Conservation (phyloP, 2,888 invertebrate genomes). For the Sussaba pulchella region DNA sequence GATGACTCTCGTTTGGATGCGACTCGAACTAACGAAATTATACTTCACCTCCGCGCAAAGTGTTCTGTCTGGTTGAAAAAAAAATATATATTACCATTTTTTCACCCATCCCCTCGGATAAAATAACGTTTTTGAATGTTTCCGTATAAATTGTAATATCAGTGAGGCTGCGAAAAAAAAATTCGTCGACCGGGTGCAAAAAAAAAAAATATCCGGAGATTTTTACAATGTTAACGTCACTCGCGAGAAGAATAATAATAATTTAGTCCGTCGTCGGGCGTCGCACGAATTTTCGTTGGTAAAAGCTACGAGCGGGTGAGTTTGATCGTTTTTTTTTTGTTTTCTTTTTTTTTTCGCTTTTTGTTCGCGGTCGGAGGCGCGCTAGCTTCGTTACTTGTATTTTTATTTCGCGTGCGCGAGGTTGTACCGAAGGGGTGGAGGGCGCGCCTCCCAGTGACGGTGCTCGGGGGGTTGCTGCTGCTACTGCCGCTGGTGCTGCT, state of each 20-base stretch:
- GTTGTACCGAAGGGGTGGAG: constrained; percentile 51
- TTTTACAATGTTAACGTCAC: constrained; percentile 51
- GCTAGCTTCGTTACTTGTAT: constrained; percentile 56
- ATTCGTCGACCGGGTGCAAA: no score
- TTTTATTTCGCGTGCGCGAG: constrained; percentile 54
- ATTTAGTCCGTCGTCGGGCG: constrained; percentile 60
- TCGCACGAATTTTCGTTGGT: constrained; percentile 61
- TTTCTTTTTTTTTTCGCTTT: constrained; percentile 44
- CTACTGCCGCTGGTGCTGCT: constrained; percentile 31
- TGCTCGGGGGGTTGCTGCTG: constrained; percentile 26
- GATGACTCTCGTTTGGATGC: constrained; percentile 51
- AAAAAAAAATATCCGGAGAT: constrained; percentile 6
- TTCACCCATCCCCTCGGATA: no score
- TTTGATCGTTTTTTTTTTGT: constrained; percentile 14
- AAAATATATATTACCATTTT: not conserved
- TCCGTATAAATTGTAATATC: not conserved
- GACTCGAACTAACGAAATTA: constrained; percentile 48
- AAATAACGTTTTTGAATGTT: constrained; percentile 7
- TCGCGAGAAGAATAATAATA: constrained; percentile 56
- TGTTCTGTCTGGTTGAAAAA: not conserved
- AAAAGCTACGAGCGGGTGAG: constrained; percentile 48
- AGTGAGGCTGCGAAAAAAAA: constrained; percentile 8
- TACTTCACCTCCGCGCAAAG: not conserved
- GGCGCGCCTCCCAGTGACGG: constrained; percentile 57
- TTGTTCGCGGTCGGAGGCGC: constrained; percentile 59